These are phyloP conservation scores for Dipodomys ordii DNA, from an alignment of 2,113 vertebrate species.

Conservation along the genomic window DNA sequence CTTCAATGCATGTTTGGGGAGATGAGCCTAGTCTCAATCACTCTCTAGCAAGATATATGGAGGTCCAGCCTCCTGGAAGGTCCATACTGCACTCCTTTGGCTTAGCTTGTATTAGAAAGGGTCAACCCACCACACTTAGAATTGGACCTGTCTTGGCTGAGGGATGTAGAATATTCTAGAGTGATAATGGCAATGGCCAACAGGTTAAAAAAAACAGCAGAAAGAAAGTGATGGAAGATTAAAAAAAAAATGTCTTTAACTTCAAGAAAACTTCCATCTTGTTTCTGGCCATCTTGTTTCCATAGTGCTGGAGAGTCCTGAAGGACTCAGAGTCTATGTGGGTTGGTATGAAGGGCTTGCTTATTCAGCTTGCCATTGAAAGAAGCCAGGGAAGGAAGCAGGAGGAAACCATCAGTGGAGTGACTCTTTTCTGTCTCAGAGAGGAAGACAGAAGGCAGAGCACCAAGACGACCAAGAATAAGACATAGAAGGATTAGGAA, in stretches of 20 bases:
- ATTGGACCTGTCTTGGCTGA: background rate
- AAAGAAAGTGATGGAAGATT: background rate
- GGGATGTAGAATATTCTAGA: background rate
- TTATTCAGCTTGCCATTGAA: background rate
- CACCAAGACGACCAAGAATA: background rate
- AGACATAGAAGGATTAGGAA: background rate
- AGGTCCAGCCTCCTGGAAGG: background rate
- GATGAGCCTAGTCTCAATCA: background rate
- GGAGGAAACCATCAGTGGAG: background rate
- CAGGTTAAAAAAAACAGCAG: too few relatives aligned
- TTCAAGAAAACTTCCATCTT: background rate
- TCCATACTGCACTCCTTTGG: background rate
- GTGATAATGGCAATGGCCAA: background rate
- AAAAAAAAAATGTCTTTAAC: background rate
- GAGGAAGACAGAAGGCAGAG: background rate
- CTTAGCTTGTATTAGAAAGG: background rate
- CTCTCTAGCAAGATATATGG: background rate
- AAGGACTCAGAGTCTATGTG: too few relatives aligned
- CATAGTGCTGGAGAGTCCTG: too few relatives aligned
- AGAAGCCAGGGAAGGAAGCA: background rate
- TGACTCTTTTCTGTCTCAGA: background rate
- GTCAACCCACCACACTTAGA: too few relatives aligned
- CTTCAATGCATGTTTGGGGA: constrained; percentile 13
- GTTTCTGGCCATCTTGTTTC: too few relatives aligned
- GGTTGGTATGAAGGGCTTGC: background rate